These are phyloP conservation scores for Coendou prehensilis DNA, from an alignment of 2,797 vertebrate species.

Conservation along the genomic window DNA sequence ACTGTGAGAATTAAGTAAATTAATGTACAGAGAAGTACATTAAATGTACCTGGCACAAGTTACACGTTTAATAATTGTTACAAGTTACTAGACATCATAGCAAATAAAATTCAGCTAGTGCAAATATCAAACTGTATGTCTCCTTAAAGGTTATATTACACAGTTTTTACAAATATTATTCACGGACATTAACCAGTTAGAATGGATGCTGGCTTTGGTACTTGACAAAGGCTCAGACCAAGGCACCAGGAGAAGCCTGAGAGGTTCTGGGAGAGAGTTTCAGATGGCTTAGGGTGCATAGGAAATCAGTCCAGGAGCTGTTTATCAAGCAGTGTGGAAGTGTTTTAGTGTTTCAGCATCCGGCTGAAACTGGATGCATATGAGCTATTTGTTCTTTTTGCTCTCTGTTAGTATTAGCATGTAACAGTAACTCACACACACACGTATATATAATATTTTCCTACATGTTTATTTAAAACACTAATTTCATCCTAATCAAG, in stretches of 20 bases:
- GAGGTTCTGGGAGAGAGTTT: too few species aligned
- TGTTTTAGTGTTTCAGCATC: rapidly evolving
- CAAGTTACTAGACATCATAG: background rate
- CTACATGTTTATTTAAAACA: rapidly evolving
- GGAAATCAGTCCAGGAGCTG: background rate
- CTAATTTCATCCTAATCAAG: rapidly evolving
- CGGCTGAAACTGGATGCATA: rapidly evolving
- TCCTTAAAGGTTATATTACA: background rate
- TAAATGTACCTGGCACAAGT: rapidly evolving
- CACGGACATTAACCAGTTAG: rapidly evolving
- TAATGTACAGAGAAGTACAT: rapidly evolving
- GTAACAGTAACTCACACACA: rapidly evolving
- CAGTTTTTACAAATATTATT: background rate
- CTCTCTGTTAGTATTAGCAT: rapidly evolving
- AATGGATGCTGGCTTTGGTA: background rate
- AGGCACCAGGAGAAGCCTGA: background rate
- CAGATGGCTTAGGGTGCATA: rapidly evolving
- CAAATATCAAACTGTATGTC: background rate
- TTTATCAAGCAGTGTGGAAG: rapidly evolving
- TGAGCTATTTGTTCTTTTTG: rapidly evolving
- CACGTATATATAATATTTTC: rapidly evolving
- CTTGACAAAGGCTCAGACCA: background rate
- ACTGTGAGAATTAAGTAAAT: background rate
- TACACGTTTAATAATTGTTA: background rate
- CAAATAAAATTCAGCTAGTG: background rate